Evolutionary conservation across 1,140 invertebrate genomes (phyloP).

Genomic region (Dinothrombium tinctorium): DNA sequence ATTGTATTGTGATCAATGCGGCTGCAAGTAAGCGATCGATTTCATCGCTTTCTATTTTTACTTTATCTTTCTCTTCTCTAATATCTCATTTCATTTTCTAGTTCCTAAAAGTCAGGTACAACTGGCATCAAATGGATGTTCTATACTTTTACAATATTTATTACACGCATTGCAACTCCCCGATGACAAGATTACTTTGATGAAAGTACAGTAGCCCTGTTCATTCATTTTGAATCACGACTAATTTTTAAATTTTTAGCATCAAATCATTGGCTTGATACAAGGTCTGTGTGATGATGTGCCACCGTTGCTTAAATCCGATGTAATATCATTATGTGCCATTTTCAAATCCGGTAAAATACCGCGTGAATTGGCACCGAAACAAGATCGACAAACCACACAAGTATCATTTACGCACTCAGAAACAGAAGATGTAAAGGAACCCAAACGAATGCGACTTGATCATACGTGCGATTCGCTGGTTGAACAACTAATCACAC

Average conservation of each 20-base stretch:
- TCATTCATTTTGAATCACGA: not conserved
- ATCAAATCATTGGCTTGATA: slow-evolving; percentile 22
- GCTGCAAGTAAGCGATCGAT: slow-evolving; percentile 33
- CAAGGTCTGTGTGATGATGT: slow-evolving; percentile 21
- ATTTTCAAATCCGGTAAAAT: slow-evolving; percentile 39
- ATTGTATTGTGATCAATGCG: slow-evolving; percentile 42
- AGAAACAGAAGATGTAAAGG: slow-evolving; percentile 17
- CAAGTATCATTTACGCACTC: slow-evolving; percentile 1
- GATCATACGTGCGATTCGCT: slow-evolving; percentile 22
- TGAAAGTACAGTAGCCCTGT: slow-evolving; percentile 18
- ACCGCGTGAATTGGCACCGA: slow-evolving; percentile 23
- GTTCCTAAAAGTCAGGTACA: slow-evolving; percentile 36
- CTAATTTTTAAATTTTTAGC: slow-evolving; percentile 17
- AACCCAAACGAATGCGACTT: slow-evolving; percentile 19
- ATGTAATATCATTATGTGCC: slow-evolving; percentile 33
- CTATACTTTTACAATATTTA: slow-evolving; percentile 31
- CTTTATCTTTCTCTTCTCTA: slow-evolving; percentile 4
- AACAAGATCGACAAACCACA: not conserved
- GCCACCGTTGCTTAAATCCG: slow-evolving; percentile 19
- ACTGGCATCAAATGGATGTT: slow-evolving; percentile 29
- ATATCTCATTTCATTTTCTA: too few species aligned
- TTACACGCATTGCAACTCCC: slow-evolving; percentile 26
- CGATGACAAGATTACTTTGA: slow-evolving; percentile 20
- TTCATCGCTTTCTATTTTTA: slow-evolving; percentile 4
- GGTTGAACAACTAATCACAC: slow-evolving; percentile 25